A percentile compares a stretch with the other conserved stretches of the same genome.
Conservation (phyloP, 2,797 vertebrate species). For the Oreochromis grahami region DNA sequence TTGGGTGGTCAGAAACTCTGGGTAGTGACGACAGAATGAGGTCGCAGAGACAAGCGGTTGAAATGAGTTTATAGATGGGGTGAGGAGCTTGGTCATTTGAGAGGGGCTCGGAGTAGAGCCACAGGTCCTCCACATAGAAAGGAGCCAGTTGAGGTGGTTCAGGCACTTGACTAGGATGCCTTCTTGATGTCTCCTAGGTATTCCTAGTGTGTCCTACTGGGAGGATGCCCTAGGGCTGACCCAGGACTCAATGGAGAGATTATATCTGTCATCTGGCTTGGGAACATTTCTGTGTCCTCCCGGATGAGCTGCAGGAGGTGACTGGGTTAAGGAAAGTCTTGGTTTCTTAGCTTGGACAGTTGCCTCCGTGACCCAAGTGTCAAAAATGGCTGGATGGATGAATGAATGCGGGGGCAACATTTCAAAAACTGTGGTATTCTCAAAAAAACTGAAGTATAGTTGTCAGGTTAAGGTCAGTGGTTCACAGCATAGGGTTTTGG, state of each 20-base stretch:
- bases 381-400: not conserved
- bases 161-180: not conserved
- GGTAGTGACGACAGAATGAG: not conserved
- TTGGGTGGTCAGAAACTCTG: not conserved
- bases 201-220: not conserved
- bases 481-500: not conserved
- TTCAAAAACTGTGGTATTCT: not conserved
- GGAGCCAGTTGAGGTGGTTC: not conserved
- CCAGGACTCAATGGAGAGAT: not conserved
- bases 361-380: not conserved
- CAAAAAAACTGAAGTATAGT: not conserved
- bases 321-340: not conserved
- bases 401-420: not conserved
- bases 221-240: not conserved
- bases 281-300: not conserved
- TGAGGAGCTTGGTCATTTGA: not conserved
- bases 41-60: not conserved
- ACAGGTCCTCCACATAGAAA: not conserved
- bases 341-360: not conserved
- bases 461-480: not conserved
- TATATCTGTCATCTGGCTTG: not conserved
- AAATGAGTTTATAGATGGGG: not conserved
- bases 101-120: not conserved
- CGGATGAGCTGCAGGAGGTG: rapidly evolving
- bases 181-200: not conserved